Evolutionary conservation across 64 coral and sea anemone species (phyloP).

Genomic region (Astreopora myriophthalma): DNA sequence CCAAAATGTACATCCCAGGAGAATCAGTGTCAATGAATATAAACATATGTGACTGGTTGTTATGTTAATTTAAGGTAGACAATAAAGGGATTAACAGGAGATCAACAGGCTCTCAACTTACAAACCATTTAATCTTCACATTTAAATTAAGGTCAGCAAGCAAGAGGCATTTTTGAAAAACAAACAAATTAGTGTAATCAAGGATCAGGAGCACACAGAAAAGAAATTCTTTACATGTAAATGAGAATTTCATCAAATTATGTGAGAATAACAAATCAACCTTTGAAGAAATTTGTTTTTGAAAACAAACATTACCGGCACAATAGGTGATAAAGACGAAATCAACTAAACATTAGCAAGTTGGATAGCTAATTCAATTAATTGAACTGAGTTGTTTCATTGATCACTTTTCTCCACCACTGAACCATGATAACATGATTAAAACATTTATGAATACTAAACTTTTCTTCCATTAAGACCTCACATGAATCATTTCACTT

Average conservation of each 20-base stretch:
- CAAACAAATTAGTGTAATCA: not conserved
- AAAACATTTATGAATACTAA: too few species aligned
- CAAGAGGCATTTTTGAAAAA: not conserved
- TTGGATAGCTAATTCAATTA: too few species aligned
- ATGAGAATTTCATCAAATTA: not conserved
- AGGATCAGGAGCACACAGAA: not conserved
- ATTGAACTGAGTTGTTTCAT: not conserved
- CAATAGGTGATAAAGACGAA: too few species aligned
- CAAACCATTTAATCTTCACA: constrained; percentile 28
- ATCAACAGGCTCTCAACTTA: not conserved
- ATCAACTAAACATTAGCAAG: too few species aligned
- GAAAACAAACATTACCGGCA: too few species aligned
- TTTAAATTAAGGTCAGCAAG: constrained; percentile 13
- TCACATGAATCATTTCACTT: too few species aligned
- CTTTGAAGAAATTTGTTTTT: too few species aligned
- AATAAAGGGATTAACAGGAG: not conserved
- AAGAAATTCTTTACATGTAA: not conserved
- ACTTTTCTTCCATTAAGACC: too few species aligned
- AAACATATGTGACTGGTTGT: not conserved
- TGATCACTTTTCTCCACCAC: not conserved
- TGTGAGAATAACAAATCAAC: not conserved
- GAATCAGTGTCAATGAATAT: not conserved
- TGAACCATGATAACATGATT: too few species aligned
- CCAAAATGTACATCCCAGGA: not conserved
- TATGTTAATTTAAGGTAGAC: not conserved